A percentile compares a stretch with the other conserved stretches of the same genome.
phyloP scores from a whole-genome alignment of 1,140 invertebrate species.

The Neotoxoptera formosana region DNA sequence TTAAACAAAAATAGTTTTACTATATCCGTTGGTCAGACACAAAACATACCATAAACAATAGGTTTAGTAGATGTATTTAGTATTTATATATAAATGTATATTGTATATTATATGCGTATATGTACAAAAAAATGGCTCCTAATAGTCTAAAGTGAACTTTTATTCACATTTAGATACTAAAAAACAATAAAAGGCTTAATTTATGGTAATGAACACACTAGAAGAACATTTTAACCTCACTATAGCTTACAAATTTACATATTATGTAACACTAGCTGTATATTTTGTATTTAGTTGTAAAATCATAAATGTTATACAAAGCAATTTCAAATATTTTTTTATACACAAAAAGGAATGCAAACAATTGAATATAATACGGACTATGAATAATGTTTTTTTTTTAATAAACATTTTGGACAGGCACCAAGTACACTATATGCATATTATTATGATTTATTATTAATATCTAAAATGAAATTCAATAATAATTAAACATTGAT shows the following conservation, averaged over 20 bases:
- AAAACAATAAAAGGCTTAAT: conserved; percentile 27
- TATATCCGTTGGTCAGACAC: neutral
- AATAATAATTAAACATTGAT: neutral
- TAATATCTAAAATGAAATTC: neutral
- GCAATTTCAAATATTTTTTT: neutral
- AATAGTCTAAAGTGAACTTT: neutral
- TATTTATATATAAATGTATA: neutral
- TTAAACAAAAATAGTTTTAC: neutral
- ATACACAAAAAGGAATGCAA: neutral
- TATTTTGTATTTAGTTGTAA: neutral
- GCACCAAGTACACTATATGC: neutral
- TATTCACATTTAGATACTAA: neutral
- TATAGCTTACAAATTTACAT: neutral
- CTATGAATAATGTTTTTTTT: neutral
- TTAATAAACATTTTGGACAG: neutral
- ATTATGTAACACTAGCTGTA: neutral
- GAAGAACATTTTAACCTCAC: neutral
- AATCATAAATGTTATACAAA: conserved; percentile 19
- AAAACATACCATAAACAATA: neutral
- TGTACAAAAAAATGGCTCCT: neutral
- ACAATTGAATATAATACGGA: neutral
- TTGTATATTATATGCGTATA: neutral
- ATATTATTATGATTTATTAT: neutral
- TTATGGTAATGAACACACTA: neutral
- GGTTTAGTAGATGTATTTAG: neutral